A percentile compares a stretch with the other conserved stretches of the same genome.
Conservation (phyloP, 2,888 invertebrate genomes). For the Danaus chrysippus region DNA sequence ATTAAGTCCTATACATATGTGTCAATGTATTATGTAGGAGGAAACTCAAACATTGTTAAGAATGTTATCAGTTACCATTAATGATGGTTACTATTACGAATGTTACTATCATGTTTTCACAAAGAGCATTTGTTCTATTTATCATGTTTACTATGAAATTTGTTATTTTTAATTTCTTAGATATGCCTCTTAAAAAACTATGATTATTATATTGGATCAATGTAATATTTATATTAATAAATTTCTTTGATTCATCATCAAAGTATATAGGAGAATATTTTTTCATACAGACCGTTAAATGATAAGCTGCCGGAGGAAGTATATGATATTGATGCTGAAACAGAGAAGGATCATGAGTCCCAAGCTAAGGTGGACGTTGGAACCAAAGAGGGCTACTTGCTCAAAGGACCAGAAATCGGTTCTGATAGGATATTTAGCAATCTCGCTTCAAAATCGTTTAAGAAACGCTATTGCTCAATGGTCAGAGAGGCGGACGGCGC, state of each 20-base stretch:
- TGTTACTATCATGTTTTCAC: too few relatives aligned
- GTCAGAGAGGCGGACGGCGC: constrained; percentile 94
- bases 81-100: too few relatives aligned
- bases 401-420: constrained; percentile 94
- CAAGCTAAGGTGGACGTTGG: constrained; percentile 85
- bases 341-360: constrained; percentile 88
- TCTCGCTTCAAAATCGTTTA: constrained; percentile 95
- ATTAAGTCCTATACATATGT: too few relatives aligned
- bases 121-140: too few relatives aligned
- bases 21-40: too few relatives aligned
- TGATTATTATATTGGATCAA: too few relatives aligned
- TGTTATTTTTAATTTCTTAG: too few relatives aligned
- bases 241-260: not conserved
- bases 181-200: too few relatives aligned
- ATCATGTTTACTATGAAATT: too few relatives aligned
- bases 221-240: not conserved
- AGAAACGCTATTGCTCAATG: constrained; percentile 92
- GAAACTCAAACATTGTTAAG: too few relatives aligned
- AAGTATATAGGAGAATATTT: constrained; percentile 1
- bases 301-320: constrained; percentile 84
- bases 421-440: constrained; percentile 94
- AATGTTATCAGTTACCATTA: too few relatives aligned
- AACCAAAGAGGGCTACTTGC: constrained; percentile 93
- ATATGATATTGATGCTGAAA: constrained; percentile 93
- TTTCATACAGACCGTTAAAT: constrained; percentile 51